Base-by-base conservation (phyloP, 2,888 invertebrate species). In the Mythimna loreyi region DNA sequence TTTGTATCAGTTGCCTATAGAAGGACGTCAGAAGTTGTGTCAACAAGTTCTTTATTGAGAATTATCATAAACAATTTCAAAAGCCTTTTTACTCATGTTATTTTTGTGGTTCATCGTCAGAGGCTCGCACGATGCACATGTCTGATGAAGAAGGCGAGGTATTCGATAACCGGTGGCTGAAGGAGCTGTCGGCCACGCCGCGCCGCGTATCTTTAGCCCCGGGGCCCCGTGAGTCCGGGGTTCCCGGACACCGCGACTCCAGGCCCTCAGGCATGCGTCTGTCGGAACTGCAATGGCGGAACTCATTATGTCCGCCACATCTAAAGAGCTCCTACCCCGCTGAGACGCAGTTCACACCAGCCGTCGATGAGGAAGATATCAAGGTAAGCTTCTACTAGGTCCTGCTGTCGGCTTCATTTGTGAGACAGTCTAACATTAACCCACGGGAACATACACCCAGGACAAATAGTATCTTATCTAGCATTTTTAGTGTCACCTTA, bases 91-190 rank as follows among this genome's bases (percentile, higher is more conserved):
- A 40, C 16, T 40, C 11, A 40, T 7, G 9, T 40, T 50, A 19
- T 36, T 50, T 36, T 28, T n/a, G 8, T n/a, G 56, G n/a, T 50
- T 16, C n/a, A 4, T 43, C 25, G 1, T 5, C 82, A 94, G 93
- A 92, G 62, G 90, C 89, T 0, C 94, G 95, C 56, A 96, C 96
- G 78, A 93, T 97, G 30, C 96, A 97, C 84, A 97, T 98, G 97
- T 98, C 98, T 57, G 98, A 98, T 86, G 98, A 98, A 88, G 98
- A 98, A 82, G 98, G 97, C 55, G 98, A 98, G 89, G 95, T 98
- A 55, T 98, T 98, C 88, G 98, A 98, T 90, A 98, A 98, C 88
- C 97, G 97, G 60, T 98, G 97, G 72, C 95, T 98, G 75, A 96
- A 96, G 0, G 97, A 97, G 89, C 91, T 97, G 82, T 96, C 97